Evolutionary conservation across 2,888 invertebrate species (phyloP).

Genomic region (Sinodicranocentrus sp.): DNA sequence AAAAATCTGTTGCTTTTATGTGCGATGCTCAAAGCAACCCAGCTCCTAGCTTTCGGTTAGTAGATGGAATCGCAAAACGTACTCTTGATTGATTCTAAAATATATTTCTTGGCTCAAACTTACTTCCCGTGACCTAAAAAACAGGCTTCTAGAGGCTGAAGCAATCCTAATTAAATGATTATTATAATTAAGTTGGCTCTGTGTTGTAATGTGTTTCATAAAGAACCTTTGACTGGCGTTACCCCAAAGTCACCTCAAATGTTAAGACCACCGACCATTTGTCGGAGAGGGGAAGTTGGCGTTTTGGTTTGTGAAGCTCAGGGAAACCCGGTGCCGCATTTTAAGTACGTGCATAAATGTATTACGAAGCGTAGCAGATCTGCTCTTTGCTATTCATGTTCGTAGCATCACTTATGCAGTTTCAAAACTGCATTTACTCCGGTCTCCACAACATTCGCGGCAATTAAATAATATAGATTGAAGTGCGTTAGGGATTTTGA

Average conservation of each 20-base stretch:
- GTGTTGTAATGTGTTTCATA: too few species aligned
- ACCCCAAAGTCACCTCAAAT: conserved; percentile 68
- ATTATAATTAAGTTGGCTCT: too few species aligned
- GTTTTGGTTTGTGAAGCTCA: conserved; percentile 78
- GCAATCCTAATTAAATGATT: too few species aligned
- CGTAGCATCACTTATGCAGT: not conserved
- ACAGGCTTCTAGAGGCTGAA: too few species aligned
- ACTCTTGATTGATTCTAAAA: too few species aligned
- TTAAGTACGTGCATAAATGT: conserved; percentile 74
- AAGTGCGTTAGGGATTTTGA: too few species aligned
- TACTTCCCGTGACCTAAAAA: not conserved
- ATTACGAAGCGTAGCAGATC: conserved; percentile 8
- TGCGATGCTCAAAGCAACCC: conserved; percentile 77
- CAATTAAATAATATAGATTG: not conserved
- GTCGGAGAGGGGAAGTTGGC: conserved; percentile 68
- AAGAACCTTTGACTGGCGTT: conserved; percentile 72
- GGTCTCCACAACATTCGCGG: conserved; percentile 27
- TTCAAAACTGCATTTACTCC: not conserved
- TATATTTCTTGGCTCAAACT: not conserved
- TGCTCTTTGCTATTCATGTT: not conserved
- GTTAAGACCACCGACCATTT: conserved; percentile 72
- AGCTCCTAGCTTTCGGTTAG: conserved; percentile 74
- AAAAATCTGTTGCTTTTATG: conserved; percentile 67
- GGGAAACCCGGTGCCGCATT: conserved; percentile 78
- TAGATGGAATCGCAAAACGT: not conserved